These are phyloP conservation scores for Gnathonemus longibarbis DNA, from an alignment of 2,113 vertebrate genomes.

Conservation along the genomic window DNA sequence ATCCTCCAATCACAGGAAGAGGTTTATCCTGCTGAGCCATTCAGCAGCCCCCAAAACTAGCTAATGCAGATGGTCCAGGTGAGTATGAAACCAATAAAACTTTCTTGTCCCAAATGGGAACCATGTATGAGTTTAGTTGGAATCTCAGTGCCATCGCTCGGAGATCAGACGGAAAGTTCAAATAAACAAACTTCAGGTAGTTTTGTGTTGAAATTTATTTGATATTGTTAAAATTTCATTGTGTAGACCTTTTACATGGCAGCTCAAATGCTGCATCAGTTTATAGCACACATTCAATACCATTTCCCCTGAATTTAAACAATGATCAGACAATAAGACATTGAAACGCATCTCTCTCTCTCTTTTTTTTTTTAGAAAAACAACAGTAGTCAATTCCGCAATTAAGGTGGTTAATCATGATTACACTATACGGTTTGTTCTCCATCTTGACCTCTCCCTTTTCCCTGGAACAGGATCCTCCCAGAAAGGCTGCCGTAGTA, in stretches of 20 bases:
- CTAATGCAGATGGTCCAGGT: neutral
- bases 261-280: conserved; percentile 54
- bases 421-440: conserved; percentile 40
- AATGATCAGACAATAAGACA: conserved; percentile 54
- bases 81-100: neutral
- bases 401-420: conserved; percentile 37
- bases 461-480: conserved; percentile 21
- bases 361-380: conserved; percentile 17
- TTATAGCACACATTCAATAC: conserved; percentile 73
- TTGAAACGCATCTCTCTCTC: conserved; percentile 32
- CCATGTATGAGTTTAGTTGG: neutral
- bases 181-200: conserved; percentile 38
- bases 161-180: neutral
- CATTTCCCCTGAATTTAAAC: conserved; percentile 67
- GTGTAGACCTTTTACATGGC: conserved; percentile 64
- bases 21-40: neutral
- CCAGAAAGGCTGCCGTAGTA: neutral
- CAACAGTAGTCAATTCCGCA: conserved; percentile 45
- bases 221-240: conserved; percentile 68
- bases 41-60: neutral
- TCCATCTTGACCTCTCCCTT: conserved; percentile 23
- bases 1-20: neutral
- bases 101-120: neutral
- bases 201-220: conserved; percentile 86
- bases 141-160: neutral